Evolutionary conservation across 1,140 invertebrate species (phyloP), one percentile per base, ranked within the genome.

Genomic region (Nilaparvata lugens): DNA sequence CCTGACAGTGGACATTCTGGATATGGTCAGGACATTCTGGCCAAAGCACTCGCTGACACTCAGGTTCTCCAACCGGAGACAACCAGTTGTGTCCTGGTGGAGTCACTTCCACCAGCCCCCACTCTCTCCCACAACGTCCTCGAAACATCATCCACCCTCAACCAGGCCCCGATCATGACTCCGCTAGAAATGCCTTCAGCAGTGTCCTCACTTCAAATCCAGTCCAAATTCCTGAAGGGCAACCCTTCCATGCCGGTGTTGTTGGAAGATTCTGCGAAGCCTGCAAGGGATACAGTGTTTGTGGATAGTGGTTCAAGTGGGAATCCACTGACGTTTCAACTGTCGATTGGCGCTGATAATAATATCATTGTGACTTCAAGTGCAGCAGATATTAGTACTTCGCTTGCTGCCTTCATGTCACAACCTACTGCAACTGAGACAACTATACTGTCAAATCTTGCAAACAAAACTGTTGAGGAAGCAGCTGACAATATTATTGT

Each of bases 81-180:
- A 16, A 67, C 23, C 21, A 38, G 55, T 16, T 28, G 52, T 43
- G 24, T 51, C 14, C 55, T 55, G 35, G 45, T 28, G 6, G 59
- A 60, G 54, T 19, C 48, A 6, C 40, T 38, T 19, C 56, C 60
- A 21, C 71, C 76, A 16, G 70, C 75, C 28, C 72, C 73, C 16
- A 74, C 73, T 59, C 72, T 76, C 14, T 72, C 75, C 21, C 68
- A 75, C 1, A 73, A 70, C n/a, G 84, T 87, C 0, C 76, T 83
- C 1, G 87, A 88, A 68, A 89, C 87, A 0, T 88, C 85, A 43
- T 66, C 81, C 28, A 77, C 80, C 0, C 82, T 86, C 1, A 73
- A 89, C 11, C 85, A 86, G 70, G 13, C 31, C 7, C 86, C 88
- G 0, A 89, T 89, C 7, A 89, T 89, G 88, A 86, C 86, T 0